Evolutionary conservation across 2,797 vertebrate genomes (phyloP).

Genomic region (Eospalax fontanierii): DNA sequence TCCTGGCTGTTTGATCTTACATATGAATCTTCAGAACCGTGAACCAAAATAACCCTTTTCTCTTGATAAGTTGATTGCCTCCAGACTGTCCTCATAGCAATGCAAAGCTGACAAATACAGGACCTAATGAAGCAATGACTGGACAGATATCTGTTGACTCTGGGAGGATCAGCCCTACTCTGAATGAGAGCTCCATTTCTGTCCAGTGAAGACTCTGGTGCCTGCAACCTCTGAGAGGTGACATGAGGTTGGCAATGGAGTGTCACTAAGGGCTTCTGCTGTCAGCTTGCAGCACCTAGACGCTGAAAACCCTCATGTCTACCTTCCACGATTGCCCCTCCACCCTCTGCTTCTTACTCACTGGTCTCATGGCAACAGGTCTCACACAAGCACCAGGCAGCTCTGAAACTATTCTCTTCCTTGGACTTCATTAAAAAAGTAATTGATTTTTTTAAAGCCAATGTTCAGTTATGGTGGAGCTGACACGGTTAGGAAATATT

Average conservation of each 20-base stretch:
- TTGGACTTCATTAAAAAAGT: constrained; percentile 55
- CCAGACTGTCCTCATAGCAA: neutral
- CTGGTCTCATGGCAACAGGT: no score
- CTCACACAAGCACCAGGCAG: neutral
- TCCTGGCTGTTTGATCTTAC: neutral
- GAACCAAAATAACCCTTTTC: neutral
- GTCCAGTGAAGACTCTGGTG: neutral
- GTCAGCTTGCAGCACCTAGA: neutral
- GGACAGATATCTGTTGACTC: neutral
- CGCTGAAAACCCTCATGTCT: no score
- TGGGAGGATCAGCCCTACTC: neutral
- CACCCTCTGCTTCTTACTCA: no score
- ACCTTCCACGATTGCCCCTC: neutral
- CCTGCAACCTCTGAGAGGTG: neutral
- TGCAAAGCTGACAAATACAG: neutral
- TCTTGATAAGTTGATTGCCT: neutral
- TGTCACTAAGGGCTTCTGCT: neutral
- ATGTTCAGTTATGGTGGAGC: neutral
- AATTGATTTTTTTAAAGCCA: constrained; percentile 25
- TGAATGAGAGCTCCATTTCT: neutral
- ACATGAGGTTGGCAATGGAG: neutral
- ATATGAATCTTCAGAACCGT: neutral
- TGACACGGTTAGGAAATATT: neutral
- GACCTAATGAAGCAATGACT: neutral
- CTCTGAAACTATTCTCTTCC: constrained; percentile 46